Conservation (phyloP, 2,888 invertebrate species). For the Stratiomys singularior region DNA sequence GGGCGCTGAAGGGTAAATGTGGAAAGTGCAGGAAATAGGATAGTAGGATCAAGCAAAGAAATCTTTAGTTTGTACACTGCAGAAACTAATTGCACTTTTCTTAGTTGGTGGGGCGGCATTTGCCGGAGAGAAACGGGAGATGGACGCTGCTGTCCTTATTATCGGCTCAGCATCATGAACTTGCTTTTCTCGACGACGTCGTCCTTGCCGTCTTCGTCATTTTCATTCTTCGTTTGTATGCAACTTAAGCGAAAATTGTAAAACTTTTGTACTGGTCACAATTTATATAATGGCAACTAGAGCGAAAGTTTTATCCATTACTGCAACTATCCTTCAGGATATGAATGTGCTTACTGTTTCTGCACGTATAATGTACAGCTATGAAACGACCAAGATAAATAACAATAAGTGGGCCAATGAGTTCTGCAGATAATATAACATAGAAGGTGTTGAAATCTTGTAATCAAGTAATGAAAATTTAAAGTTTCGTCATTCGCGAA, state of each 20-base stretch:
- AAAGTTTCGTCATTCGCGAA: background rate
- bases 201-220: no score
- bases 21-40: background rate
- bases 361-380: no score
- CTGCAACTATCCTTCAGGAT: background rate
- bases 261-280: conserved; percentile 28
- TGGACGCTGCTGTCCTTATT: background rate
- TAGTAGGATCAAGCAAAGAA: background rate
- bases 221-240: conserved; percentile 16
- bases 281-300: conserved; percentile 26
- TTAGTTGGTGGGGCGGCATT: background rate
- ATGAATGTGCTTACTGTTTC: background rate
- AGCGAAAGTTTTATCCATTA: conserved; percentile 18
- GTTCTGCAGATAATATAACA: conserved; percentile 4
- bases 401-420: conserved; percentile 15
- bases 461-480: conserved; percentile 37
- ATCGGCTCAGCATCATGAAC: no score
- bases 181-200: no score
- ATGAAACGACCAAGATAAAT: conserved; percentile 3
- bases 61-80: conserved; percentile 30
- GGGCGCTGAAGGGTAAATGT: background rate
- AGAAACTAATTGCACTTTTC: conserved; percentile 41
- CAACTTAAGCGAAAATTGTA: conserved; percentile 30
- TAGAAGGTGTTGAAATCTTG: conserved; percentile 20
- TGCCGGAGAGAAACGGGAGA: background rate